These are phyloP conservation scores for Cepaea nemoralis DNA, from an alignment of 1,140 invertebrate genomes.

Conservation along the genomic window DNA sequence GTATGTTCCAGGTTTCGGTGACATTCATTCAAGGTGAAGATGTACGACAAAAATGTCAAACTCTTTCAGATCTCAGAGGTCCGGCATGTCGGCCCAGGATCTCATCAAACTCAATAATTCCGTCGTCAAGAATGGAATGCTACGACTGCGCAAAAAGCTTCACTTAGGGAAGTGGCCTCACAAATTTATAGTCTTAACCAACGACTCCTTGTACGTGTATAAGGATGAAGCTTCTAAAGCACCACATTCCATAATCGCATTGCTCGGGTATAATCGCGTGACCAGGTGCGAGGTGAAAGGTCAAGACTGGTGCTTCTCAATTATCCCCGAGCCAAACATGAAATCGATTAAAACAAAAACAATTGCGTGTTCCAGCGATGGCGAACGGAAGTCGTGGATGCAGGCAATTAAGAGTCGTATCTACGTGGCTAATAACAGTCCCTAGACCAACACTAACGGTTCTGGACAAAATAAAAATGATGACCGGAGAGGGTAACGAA, in stretches of 20 bases:
- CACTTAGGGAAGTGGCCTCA: conserved; percentile 18
- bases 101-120: not conserved
- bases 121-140: conserved; percentile 5
- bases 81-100: not conserved
- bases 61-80: not conserved
- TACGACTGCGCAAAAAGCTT: not conserved
- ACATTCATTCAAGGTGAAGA: no score
- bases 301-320: conserved; percentile 19
- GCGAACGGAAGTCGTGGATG: not conserved
- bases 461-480: not conserved
- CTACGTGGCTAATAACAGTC: conserved; percentile 1
- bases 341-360: not conserved
- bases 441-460: not conserved
- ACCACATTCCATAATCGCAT: not conserved
- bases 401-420: conserved; percentile 6
- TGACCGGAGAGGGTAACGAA: not conserved
- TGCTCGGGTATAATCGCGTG: conserved; percentile 7
- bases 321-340: not conserved
- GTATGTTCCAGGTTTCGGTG: no score
- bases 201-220: not conserved
- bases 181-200: not conserved
- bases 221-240: not conserved
- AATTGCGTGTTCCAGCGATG: not conserved
- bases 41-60: not conserved
- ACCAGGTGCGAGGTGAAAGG: not conserved